Percentiles rank a stretch among this genome's conserved stretches.
These are phyloP conservation scores for Premnoplex brunnescens DNA, from an alignment of 2,797 vertebrate genomes.

Conservation along the genomic window DNA sequence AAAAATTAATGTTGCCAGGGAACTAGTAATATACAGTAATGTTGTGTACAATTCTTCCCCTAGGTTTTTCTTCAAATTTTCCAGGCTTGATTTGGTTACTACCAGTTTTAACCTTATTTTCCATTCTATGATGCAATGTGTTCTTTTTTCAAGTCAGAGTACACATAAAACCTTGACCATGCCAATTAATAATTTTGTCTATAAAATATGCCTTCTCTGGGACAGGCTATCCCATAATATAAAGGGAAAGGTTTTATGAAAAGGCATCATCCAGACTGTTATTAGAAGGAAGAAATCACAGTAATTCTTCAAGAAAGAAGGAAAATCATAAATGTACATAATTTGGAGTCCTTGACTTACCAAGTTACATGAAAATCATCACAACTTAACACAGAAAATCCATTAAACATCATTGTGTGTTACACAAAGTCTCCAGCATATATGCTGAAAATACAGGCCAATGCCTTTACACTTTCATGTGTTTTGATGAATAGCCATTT, in stretches of 20 bases:
- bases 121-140: not conserved
- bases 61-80: not conserved
- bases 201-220: not conserved
- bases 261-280: not conserved
- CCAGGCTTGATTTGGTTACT: not conserved
- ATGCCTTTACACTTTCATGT: not conserved
- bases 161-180: not conserved
- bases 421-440: not conserved
- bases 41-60: not conserved
- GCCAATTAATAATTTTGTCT: not conserved
- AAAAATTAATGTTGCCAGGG: not conserved
- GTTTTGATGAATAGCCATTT: not conserved
- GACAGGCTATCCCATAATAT: not conserved
- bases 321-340: not conserved
- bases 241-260: not conserved
- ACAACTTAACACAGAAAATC: not conserved
- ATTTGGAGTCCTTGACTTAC: not conserved
- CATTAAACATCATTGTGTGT: not conserved
- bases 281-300: not conserved
- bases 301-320: not conserved
- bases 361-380: not conserved
- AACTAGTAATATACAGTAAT: not conserved
- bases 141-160: not conserved
- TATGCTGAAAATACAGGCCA: not conserved
- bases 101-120: not conserved